Evolutionary conservation across 2,797 vertebrate genomes (phyloP), one percentile per base, ranked within the genome.

Genomic region (Strix occidentalis): DNA sequence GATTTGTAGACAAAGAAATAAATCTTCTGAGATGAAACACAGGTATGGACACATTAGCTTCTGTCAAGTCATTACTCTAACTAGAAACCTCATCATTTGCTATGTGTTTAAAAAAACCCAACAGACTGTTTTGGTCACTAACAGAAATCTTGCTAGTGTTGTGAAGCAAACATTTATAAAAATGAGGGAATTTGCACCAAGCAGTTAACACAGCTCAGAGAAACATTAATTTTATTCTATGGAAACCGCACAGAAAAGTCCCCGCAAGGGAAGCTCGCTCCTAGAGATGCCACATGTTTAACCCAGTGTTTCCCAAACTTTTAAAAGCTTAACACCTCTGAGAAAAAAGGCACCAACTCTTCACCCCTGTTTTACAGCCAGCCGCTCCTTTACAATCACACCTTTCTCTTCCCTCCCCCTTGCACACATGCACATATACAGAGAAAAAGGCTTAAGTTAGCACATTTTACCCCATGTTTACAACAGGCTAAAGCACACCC

Each of bases 271-370:
- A 87, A 94, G 51, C 25, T 96, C 63, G 57, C 80, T 87, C 64
- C 80, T 84, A 72, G 91, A 86, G 85, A 94, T 17, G 16, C 87
- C 80, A 93, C 70, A 84, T 92, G 93, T 94, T 93, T 94, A 95
- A 92, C 89, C 68, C 87, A 95, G 64, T 51, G 19, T 92, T 96
- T 93, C 84, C 94, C 78, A 94, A 96, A 94, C 75, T 92, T 94
- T 93, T 92, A 94, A 96, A 95, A 96, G 94, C 93, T 95, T 96
- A 91, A 87, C 95, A 95, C 92, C 93, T 94, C 90, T 58, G 53
- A 90, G 92, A 83, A 96, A 94, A 96, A 95, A 95, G 88, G 81
- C 84, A 95, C 81, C 79, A 95, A 78, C 82, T 93, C 92, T 89
- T 96, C 95, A 91, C 81, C 75, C 88, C 57, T 89, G 43, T 80